Percentiles rank a stretch among this genome's conserved stretches.
phyloP scores from a whole-genome alignment of 2,888 invertebrate genomes.

The Tetheella fluctuosa region DNA sequence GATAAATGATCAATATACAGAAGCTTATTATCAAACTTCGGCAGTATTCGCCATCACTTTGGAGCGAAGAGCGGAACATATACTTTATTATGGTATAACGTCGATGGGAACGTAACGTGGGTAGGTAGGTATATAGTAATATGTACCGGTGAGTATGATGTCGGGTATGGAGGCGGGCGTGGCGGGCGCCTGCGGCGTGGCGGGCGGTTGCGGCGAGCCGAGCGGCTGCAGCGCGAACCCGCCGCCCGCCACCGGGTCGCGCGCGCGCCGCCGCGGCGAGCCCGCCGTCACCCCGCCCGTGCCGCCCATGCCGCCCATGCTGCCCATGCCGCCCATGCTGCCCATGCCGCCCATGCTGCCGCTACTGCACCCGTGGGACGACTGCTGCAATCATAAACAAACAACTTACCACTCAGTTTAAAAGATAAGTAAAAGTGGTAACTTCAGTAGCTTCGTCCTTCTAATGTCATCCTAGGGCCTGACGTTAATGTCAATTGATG shows the following conservation, averaged over 20 bases:
- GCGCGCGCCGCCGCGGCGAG: slow-evolving; percentile 46
- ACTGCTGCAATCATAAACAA: slow-evolving; percentile 23
- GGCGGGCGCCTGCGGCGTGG: slow-evolving; percentile 73
- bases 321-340: slow-evolving; percentile 14
- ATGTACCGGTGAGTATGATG: slow-evolving; percentile 90
- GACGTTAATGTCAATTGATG: no score
- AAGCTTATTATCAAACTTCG: no score
- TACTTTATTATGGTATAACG: no score
- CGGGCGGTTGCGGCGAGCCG: slow-evolving; percentile 61
- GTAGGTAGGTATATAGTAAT: background rate
- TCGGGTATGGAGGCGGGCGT: slow-evolving; percentile 90
- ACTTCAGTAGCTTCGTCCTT: no score
- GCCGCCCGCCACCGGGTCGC: slow-evolving; percentile 81
- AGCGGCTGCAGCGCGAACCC: slow-evolving; percentile 82
- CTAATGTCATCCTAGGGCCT: no score
- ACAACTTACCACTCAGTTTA: background rate
- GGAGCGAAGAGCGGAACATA: no score
- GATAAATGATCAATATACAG: no score
- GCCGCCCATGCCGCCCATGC: slow-evolving; percentile 32
- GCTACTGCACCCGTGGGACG: slow-evolving; percentile 38
- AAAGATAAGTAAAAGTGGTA: no score
- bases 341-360: slow-evolving; percentile 35
- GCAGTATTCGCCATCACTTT: no score
- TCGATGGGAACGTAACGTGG: no score
- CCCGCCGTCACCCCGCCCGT: slow-evolving; percentile 29